Evolutionary conservation across 2,113 vertebrate species (phyloP).

Genomic region (Ameiurus melas): DNA sequence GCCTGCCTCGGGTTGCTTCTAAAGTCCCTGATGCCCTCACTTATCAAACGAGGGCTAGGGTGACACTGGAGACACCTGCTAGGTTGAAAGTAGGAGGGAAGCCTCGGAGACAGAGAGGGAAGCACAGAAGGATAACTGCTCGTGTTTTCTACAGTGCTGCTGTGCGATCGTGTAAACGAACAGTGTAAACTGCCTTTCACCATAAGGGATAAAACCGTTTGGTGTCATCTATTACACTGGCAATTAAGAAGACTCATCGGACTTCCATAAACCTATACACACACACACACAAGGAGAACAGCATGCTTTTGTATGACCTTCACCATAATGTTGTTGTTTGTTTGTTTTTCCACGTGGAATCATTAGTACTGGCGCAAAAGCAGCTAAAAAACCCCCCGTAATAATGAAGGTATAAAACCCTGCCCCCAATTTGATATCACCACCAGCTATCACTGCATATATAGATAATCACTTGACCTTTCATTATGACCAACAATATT

Average conservation of each 20-base stretch:
- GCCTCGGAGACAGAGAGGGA: not conserved
- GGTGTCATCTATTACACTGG: conserved; percentile 1
- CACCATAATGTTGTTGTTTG: not conserved
- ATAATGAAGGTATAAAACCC: not conserved
- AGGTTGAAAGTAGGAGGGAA: not conserved
- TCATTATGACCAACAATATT: not conserved
- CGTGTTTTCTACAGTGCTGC: not conserved
- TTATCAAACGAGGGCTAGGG: conserved; percentile 51
- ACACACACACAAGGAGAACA: not conserved
- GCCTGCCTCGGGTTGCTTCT: conserved; percentile 37
- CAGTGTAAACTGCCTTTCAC: not conserved
- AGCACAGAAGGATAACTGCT: not conserved
- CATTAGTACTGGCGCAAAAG: not conserved
- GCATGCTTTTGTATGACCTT: not conserved
- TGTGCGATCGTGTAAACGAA: not conserved
- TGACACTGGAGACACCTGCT: conserved; percentile 21
- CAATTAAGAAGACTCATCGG: not conserved
- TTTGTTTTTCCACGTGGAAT: not conserved
- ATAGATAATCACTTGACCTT: not conserved
- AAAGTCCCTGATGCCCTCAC: conserved; percentile 33
- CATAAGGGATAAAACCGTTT: not conserved
- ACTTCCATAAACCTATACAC: not conserved
- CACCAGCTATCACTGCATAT: not conserved
- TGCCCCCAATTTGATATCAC: not conserved
- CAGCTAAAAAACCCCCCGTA: not conserved